These are phyloP conservation scores for Steinernema scapterisci DNA, from an alignment of 2,888 invertebrate species.

Conservation along the genomic window DNA sequence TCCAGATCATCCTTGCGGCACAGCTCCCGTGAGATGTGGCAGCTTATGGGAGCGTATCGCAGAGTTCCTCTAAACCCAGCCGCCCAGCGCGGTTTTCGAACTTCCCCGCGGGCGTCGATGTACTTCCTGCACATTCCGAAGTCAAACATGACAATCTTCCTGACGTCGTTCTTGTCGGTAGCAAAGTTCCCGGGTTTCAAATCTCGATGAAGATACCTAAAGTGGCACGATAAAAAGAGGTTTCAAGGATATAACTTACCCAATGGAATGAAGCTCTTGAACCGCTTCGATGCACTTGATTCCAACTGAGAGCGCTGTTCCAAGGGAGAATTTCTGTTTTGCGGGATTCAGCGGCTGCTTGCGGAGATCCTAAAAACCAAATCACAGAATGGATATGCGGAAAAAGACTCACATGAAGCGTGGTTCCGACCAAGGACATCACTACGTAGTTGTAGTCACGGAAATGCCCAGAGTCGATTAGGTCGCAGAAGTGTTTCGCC, in stretches of 20 bases:
- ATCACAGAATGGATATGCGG: constrained; percentile 8
- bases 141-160: constrained; percentile 51
- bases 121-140: constrained; percentile 53
- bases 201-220: constrained; percentile 48
- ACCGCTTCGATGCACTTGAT: constrained; percentile 55
- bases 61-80: constrained; percentile 49
- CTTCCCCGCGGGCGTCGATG: constrained; percentile 38
- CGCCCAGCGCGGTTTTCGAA: constrained; percentile 43
- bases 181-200: constrained; percentile 53
- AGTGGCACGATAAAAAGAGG: constrained; percentile 28
- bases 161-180: constrained; percentile 42
- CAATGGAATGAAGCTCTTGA: constrained; percentile 48
- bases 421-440: constrained; percentile 53
- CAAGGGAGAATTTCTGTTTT: constrained; percentile 45
- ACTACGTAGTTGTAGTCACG: constrained; percentile 56
- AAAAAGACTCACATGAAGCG: constrained; percentile 37
- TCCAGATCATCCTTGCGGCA: constrained; percentile 60
- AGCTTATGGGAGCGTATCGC: constrained; percentile 38
- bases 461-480: constrained; percentile 48
- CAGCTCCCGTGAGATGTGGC: constrained; percentile 51
- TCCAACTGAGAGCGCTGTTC: constrained; percentile 46
- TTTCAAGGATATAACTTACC: constrained; percentile 32
- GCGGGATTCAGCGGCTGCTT: constrained; percentile 33
- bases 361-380: constrained; percentile 40
- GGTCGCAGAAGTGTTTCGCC: constrained; percentile 44